A percentile compares a stretch with the other conserved stretches of the same genome.
Evolutionary conservation across 2,888 invertebrate species (phyloP).

Genomic region (Melanargia galathea): DNA sequence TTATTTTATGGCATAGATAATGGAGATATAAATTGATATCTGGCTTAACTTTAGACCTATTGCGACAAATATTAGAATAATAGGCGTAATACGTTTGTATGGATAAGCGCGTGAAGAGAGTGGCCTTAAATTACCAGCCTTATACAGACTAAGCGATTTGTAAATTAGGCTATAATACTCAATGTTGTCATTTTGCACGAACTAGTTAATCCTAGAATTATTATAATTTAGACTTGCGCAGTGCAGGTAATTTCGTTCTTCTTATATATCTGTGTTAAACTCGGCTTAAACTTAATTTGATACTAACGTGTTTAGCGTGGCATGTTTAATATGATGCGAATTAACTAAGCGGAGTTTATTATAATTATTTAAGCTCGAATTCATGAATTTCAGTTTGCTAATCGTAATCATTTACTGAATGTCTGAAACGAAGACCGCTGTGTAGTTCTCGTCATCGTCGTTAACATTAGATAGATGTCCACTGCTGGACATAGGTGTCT

Average conservation of each 20-base stretch:
- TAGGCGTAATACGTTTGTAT: too few species aligned
- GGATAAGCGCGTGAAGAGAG: too few species aligned
- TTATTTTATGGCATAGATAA: too few species aligned
- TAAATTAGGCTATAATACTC: background rate
- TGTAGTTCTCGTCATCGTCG: too few species aligned
- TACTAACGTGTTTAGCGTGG: background rate
- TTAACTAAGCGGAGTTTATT: background rate
- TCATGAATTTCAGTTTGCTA: background rate
- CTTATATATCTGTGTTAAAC: background rate
- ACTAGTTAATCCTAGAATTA: background rate
- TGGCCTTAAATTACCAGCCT: too few species aligned
- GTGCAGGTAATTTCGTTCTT: slow-evolving; percentile 1
- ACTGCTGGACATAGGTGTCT: too few species aligned
- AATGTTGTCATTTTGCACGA: background rate
- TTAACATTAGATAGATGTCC: too few species aligned
- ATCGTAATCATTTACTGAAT: too few species aligned
- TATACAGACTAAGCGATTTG: background rate
- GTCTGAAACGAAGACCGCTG: too few species aligned
- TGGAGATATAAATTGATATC: too few species aligned
- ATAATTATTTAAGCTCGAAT: background rate
- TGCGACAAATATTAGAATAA: too few species aligned
- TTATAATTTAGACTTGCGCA: background rate
- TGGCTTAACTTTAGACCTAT: too few species aligned
- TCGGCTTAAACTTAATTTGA: slow-evolving; percentile 1
- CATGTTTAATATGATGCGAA: background rate